Base-by-base conservation (phyloP, 2,797 vertebrate genomes). In the Champsocephalus gunnari region DNA sequence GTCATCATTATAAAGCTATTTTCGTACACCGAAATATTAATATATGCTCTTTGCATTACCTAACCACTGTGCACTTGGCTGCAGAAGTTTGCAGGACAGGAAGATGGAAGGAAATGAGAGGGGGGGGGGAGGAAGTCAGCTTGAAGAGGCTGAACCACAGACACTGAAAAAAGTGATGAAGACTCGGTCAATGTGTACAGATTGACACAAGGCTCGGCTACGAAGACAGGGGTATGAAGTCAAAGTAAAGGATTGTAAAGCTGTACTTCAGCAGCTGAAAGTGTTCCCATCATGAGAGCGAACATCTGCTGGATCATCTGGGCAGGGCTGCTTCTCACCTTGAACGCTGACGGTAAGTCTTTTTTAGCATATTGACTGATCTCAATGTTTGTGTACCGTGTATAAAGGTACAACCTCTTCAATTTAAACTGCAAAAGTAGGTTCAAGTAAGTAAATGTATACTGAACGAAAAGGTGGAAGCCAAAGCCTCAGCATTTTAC, bases 321-420 rank as follows among this genome's bases (percentile, higher is more conserved):
- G 75, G 74, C 60, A 12, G 45, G 9, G 45, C 55, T 91, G 73
- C 61, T 84, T 57, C 65, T 92, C 69, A 44, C 59, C 60, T 9
- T 72, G 47, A 75, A 81, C 1, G 80, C 73, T 65, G 43, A 84
- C 4, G 9, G 93, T 93, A 87, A 92, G 88, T 87, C 9, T 62
- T 50, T 65, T 38, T 17, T 34, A 12, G 24, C 3, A 4, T 17
- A 12, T 28, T 75, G 1, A 51, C 59, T 43, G 9, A 0, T 4
- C 3, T 84, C 54, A 54, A 19, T 72, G 1, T 74, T 79, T 73
- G 0, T 38, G 34, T 75, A 28, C 28, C 28, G 28, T 28, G 28
- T 28, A 28, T 28, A 28, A 28, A 28, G 28, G 28, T 38, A 38
- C 34, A 38, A 9, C 34, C 8, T 38, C 7, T 9, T 38, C 34